A percentile compares a stretch with the other conserved stretches of the same genome.
Evolutionary conservation across 2,113 vertebrate species (phyloP).

Genomic region (Leptobrachium ailaonicum): DNA sequence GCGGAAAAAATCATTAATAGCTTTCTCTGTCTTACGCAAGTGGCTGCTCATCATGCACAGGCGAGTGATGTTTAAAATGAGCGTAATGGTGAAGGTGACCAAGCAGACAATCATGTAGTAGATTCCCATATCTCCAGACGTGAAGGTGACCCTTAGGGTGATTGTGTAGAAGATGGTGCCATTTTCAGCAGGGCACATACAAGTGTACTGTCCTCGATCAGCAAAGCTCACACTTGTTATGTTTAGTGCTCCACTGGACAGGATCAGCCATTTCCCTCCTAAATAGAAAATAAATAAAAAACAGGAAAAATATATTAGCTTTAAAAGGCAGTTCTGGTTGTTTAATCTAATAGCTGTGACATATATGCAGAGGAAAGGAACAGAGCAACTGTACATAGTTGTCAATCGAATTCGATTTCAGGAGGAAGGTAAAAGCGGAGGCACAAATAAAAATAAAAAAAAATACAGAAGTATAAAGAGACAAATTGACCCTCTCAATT

Average conservation of each 20-base stretch:
- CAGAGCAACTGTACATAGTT: too few species aligned
- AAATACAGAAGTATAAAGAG: too few species aligned
- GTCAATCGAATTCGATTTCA: too few species aligned
- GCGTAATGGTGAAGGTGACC: constrained; percentile 83
- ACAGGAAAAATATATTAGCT: background rate
- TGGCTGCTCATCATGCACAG: constrained; percentile 94
- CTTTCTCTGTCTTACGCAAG: constrained; percentile 87
- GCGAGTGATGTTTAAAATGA: constrained; percentile 85
- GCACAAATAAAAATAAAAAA: too few species aligned
- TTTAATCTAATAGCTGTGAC: too few species aligned
- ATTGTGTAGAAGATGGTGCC: constrained; percentile 74
- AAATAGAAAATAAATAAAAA: constrained; percentile 50
- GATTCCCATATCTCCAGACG: constrained; percentile 82
- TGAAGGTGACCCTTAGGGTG: constrained; percentile 84
- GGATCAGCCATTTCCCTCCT: constrained; percentile 81
- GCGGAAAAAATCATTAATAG: constrained; percentile 94
- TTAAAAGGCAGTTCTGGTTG: too few species aligned
- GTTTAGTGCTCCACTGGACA: constrained; percentile 74
- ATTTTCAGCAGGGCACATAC: constrained; percentile 54
- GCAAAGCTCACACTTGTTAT: constrained; percentile 82
- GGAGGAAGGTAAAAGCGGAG: too few species aligned
- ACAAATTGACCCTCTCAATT: too few species aligned
- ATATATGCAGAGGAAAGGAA: too few species aligned
- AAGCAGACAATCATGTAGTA: constrained; percentile 90
- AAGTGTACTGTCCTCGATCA: constrained; percentile 89